Evolutionary conservation across 2,797 vertebrate species (phyloP).

Genomic region (Tangara arthus): DNA sequence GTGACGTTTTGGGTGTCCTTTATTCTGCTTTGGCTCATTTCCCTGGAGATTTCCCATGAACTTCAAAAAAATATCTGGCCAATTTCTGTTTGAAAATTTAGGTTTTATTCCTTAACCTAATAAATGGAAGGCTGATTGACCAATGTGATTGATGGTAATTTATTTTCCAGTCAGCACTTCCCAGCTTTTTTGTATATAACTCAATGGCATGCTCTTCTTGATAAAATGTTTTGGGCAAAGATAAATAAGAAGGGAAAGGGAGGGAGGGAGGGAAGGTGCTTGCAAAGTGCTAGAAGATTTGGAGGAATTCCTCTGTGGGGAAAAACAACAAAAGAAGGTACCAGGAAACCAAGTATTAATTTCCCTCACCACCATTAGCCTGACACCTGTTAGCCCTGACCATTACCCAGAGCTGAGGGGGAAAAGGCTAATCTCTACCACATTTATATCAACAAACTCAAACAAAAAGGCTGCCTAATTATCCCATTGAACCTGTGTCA

Average conservation of each 20-base stretch:
- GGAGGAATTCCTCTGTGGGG: constrained; percentile 66
- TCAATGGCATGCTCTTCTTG: neutral
- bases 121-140: neutral
- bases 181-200: neutral
- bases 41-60: neutral
- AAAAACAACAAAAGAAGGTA: constrained; percentile 75
- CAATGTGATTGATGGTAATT: neutral
- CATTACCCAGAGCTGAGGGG: constrained; percentile 84
- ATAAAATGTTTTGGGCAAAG: constrained; percentile 58
- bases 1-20: neutral
- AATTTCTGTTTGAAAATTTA: constrained; percentile 6
- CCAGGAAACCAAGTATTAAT: constrained; percentile 93
- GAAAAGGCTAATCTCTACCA: constrained; percentile 88
- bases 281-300: constrained; percentile 62
- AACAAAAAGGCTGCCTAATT: constrained; percentile 94
- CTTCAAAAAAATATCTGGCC: neutral
- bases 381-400: constrained; percentile 96
- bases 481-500: constrained; percentile 88
- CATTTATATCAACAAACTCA: constrained; percentile 97
- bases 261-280: neutral
- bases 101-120: neutral
- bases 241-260: constrained; percentile 23
- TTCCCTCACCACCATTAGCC: constrained; percentile 89
- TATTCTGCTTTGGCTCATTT: constrained; percentile 22
- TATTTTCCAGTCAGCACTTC: constrained; percentile 10